These are phyloP conservation scores for Dryas iulia DNA, from an alignment of 1,140 invertebrate genomes.

Conservation along the genomic window DNA sequence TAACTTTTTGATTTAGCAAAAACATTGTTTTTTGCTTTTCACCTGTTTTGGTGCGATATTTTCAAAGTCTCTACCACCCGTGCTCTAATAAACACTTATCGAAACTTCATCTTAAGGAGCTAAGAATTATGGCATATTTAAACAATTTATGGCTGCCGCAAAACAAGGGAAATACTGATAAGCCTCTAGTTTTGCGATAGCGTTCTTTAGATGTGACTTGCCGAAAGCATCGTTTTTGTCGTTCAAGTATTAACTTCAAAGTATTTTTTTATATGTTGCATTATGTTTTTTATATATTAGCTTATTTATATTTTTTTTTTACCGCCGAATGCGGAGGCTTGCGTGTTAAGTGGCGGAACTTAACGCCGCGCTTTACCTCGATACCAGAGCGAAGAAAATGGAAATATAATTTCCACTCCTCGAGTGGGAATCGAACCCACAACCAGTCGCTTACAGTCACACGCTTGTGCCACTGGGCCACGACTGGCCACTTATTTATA, in stretches of 20 bases:
- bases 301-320: too few relatives aligned
- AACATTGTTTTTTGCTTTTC: slow-evolving; percentile 49
- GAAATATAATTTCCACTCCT: too few relatives aligned
- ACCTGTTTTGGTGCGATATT: slow-evolving; percentile 57
- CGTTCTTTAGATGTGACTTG: slow-evolving; percentile 48
- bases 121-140: slow-evolving; percentile 76
- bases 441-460: too few relatives aligned
- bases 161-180: slow-evolving; percentile 69
- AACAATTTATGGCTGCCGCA: slow-evolving; percentile 74
- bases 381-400: too few relatives aligned
- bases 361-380: too few relatives aligned
- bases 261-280: background rate
- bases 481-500: slow-evolving; percentile 8
- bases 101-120: slow-evolving; percentile 60
- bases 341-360: too few relatives aligned
- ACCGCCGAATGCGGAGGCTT: too few relatives aligned
- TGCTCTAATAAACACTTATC: slow-evolving; percentile 76
- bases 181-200: slow-evolving; percentile 65
- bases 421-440: too few relatives aligned
- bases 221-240: slow-evolving; percentile 41
- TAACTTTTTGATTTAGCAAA: slow-evolving; percentile 57
- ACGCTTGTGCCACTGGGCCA: too few relatives aligned
- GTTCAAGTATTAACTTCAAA: background rate
- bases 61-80: slow-evolving; percentile 64
- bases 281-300: slow-evolving; percentile 14